A percentile compares a stretch with the other conserved stretches of the same genome.
phyloP scores from a whole-genome alignment of 2,888 invertebrate species.

The Metallyticus violacea region DNA sequence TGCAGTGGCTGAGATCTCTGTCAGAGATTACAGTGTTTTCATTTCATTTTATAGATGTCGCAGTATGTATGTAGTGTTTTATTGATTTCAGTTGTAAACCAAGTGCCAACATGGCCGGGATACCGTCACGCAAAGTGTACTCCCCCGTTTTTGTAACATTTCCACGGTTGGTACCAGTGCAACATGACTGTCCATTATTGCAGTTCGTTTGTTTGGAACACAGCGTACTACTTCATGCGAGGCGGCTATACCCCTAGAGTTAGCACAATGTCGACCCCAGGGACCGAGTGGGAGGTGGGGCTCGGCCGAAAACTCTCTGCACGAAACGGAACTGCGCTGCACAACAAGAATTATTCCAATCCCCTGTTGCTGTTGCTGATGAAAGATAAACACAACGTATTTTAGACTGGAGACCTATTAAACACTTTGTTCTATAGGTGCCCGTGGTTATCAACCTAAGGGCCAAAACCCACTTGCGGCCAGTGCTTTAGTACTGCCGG shows the following conservation, averaged over 20 bases:
- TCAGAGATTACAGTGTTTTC: conserved; percentile 1
- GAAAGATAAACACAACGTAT: neutral
- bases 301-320: too few relatives aligned
- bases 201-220: too few relatives aligned
- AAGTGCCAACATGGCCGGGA: conserved; percentile 27
- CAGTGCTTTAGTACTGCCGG: too few relatives aligned
- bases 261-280: too few relatives aligned
- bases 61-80: neutral
- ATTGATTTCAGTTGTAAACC: conserved; percentile 30
- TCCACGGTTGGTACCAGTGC: neutral
- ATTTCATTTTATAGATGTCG: conserved; percentile 20
- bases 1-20: neutral
- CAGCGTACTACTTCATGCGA: too few relatives aligned
- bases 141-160: too few relatives aligned
- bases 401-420: neutral
- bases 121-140: conserved; percentile 10
- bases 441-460: neutral
- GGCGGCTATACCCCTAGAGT: too few relatives aligned
- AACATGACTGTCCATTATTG: too few relatives aligned
- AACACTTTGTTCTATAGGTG: neutral
- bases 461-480: too few relatives aligned
- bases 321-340: neutral
- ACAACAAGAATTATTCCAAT: neutral
- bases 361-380: neutral
- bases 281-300: neutral